phyloP scores from a whole-genome alignment of 64 coral and sea anemone genomes.

The Trachythela sp. region DNA sequence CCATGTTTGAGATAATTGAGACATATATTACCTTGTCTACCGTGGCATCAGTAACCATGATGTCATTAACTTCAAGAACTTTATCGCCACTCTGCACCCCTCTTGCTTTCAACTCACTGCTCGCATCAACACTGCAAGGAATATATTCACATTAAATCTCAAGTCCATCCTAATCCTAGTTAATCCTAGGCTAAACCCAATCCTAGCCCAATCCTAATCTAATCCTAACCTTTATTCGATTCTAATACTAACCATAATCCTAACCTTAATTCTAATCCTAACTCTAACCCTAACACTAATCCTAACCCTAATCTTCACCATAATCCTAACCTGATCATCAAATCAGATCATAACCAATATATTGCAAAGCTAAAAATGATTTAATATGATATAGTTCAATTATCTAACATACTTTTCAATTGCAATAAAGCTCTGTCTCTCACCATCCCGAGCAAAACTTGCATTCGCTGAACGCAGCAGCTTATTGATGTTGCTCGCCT shows the following conservation, averaged over 20 bases:
- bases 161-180: no score
- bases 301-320: no score
- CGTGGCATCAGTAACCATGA: conserved; percentile 16
- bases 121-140: neutral
- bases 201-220: no score
- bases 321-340: neutral
- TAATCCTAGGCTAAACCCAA: no score
- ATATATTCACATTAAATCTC: neutral
- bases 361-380: neutral
- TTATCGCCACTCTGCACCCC: conserved; percentile 6
- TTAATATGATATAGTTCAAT: neutral
- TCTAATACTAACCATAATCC: no score
- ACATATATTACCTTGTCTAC: neutral
- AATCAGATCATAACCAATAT: neutral
- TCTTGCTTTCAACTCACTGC: conserved; percentile 20
- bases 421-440: conserved; percentile 1
- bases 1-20: no score
- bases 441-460: neutral
- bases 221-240: no score
- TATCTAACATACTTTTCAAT: neutral
- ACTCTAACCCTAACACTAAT: no score
- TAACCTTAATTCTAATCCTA: no score
- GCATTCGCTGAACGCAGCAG: neutral
- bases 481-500: neutral
- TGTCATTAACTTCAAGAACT: conserved; percentile 19